Conservation (phyloP, 1,140 invertebrate species). For the Leucophenga varia region DNA sequence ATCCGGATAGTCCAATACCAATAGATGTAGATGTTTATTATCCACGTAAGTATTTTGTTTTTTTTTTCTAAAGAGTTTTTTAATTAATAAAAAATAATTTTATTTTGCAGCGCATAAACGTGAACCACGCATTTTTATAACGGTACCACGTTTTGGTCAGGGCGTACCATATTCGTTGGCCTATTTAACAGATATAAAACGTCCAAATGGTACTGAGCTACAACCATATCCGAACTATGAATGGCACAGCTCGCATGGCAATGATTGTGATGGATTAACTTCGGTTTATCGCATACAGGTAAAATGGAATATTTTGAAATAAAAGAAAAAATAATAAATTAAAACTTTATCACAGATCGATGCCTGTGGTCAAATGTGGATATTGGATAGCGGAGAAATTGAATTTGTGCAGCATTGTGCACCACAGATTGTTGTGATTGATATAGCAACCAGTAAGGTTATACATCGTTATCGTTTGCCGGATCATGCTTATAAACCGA, state of each 20-base stretch:
- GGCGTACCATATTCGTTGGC: conserved; percentile 36
- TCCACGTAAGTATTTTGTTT: conserved; percentile 21
- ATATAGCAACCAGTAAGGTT: conserved; percentile 59
- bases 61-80: neutral
- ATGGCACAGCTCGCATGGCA: conserved; percentile 36
- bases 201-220: conserved; percentile 23
- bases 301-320: neutral
- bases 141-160: conserved; percentile 30
- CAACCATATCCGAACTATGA: conserved; percentile 32
- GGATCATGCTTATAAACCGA: conserved; percentile 38
- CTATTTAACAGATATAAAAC: conserved; percentile 13
- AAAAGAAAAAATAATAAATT: neutral
- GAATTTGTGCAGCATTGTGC: conserved; percentile 59
- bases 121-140: conserved; percentile 20
- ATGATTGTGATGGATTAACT: conserved; percentile 30
- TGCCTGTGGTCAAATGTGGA: conserved; percentile 65
- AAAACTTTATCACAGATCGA: conserved; percentile 59
- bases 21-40: conserved; percentile 39
- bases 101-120: too few species aligned
- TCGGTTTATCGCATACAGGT: conserved; percentile 30
- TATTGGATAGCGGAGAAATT: conserved; percentile 65
- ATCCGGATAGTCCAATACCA: conserved; percentile 31
- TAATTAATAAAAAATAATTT: too few species aligned
- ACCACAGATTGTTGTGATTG: conserved; percentile 65
- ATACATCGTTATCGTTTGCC: conserved; percentile 62